phyloP scores from a whole-genome alignment of 2,113 vertebrate species.

The Neodontobutis hainanensis region DNA sequence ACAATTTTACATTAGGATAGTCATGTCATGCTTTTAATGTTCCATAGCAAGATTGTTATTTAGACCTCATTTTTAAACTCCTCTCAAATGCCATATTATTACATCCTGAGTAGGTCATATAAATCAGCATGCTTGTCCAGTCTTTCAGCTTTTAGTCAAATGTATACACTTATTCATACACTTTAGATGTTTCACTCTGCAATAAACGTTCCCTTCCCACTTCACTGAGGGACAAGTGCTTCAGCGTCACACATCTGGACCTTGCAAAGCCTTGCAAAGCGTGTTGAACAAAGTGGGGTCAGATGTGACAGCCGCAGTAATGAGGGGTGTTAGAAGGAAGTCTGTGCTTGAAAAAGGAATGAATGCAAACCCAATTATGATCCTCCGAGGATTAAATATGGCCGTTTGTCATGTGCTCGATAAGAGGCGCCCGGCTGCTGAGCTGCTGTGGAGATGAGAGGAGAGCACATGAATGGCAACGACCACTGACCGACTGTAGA shows the following conservation, averaged over 20 bases:
- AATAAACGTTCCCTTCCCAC: slow-evolving; percentile 14
- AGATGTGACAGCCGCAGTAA: slow-evolving; percentile 68
- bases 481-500: slow-evolving; percentile 10
- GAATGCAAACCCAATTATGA: slow-evolving; percentile 73
- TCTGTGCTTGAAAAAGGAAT: slow-evolving; percentile 47
- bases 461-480: slow-evolving; percentile 30
- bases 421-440: slow-evolving; percentile 55
- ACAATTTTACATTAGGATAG: too few species aligned
- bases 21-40: too few species aligned
- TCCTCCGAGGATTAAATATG: slow-evolving; percentile 72
- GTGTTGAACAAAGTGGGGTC: slow-evolving; percentile 43
- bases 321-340: slow-evolving; percentile 39
- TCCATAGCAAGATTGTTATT: too few species aligned
- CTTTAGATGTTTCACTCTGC: slow-evolving; percentile 23
- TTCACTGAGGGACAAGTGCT: slow-evolving; percentile 1
- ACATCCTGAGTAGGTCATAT: too few species aligned
- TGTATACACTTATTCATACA: too few species aligned
- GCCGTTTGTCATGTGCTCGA: slow-evolving; percentile 56
- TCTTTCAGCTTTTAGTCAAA: too few species aligned
- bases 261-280: background rate
- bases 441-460: slow-evolving; percentile 34
- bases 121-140: too few species aligned
- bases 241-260: slow-evolving; percentile 26
- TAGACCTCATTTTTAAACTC: too few species aligned
- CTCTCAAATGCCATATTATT: too few species aligned